These are phyloP conservation scores for Bubalus kerabau DNA, from an alignment of 2,113 vertebrate species.

Conservation along the genomic window DNA sequence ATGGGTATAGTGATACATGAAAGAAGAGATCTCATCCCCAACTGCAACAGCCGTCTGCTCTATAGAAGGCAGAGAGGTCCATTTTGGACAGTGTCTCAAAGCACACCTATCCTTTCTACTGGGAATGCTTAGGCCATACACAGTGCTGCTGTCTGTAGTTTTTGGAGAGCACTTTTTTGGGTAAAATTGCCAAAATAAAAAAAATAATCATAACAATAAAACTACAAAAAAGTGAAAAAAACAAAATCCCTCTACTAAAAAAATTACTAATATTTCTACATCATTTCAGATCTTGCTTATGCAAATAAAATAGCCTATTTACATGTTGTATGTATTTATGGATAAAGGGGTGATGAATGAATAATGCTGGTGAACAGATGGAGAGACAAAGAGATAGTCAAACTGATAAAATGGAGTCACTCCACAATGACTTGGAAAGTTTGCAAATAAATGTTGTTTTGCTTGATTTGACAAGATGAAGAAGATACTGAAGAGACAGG, in stretches of 20 bases:
- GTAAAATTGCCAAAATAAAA: background rate
- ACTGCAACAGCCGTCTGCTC: background rate
- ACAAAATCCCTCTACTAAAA: background rate
- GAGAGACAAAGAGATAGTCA: background rate
- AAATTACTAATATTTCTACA: background rate
- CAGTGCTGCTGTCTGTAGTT: background rate
- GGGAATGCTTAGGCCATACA: background rate
- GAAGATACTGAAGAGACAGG: background rate
- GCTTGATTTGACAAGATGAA: background rate
- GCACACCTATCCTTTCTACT: background rate
- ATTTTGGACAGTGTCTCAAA: background rate
- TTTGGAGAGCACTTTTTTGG: background rate
- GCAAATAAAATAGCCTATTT: background rate
- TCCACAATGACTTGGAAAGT: background rate
- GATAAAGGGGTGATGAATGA: background rate
- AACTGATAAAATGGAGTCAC: background rate
- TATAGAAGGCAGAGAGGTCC: background rate
- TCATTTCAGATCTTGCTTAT: background rate
- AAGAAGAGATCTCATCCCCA: background rate
- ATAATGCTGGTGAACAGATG: background rate
- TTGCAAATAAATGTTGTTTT: background rate
- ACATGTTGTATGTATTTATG: background rate
- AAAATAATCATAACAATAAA: background rate
- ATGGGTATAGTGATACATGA: fast-evolving
- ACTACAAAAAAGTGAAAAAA: background rate